phyloP scores from a whole-genome alignment of 1,140 invertebrate species.

The Paracyclopina nana region DNA sequence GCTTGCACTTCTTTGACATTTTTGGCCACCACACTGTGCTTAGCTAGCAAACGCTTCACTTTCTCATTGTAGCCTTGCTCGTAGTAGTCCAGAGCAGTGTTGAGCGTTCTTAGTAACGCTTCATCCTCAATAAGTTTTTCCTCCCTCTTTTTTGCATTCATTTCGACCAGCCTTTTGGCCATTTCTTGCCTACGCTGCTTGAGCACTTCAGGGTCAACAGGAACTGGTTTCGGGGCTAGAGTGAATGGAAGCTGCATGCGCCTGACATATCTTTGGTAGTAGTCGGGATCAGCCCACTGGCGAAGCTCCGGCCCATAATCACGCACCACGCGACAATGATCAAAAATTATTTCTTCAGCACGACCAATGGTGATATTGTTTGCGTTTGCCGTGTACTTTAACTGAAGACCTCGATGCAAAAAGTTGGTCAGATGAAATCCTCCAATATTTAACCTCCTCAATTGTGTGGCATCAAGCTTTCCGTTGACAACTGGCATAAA shows the following conservation, averaged over 20 bases:
- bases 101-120: background rate
- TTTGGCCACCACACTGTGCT: background rate
- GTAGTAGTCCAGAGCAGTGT: background rate
- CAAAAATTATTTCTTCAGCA: slow-evolving; percentile 50
- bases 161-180: slow-evolving; percentile 35
- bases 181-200: slow-evolving; percentile 18
- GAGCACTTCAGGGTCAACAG: slow-evolving; percentile 18
- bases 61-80: slow-evolving; percentile 7
- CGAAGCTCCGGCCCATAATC: slow-evolving; percentile 57
- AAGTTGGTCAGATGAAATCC: slow-evolving; percentile 65
- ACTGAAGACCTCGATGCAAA: slow-evolving; percentile 68
- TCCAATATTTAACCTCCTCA: slow-evolving; percentile 32
- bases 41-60: background rate
- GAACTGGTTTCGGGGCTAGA: background rate
- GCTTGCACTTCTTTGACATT: slow-evolving; percentile 4
- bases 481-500: slow-evolving; percentile 49
- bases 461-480: slow-evolving; percentile 22
- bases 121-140: slow-evolving; percentile 35
- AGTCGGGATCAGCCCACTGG: slow-evolving; percentile 54
- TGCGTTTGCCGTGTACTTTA: slow-evolving; percentile 79
- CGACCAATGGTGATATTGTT: slow-evolving; percentile 50
- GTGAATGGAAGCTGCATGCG: slow-evolving; percentile 20
- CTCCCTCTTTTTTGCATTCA: slow-evolving; percentile 61
- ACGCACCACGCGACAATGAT: slow-evolving; percentile 50
- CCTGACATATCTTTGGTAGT: slow-evolving; percentile 33